Percentiles rank a stretch among this genome's conserved stretches.
phyloP scores from a whole-genome alignment of 1,140 invertebrate species.

The Platorchestia sp. region DNA sequence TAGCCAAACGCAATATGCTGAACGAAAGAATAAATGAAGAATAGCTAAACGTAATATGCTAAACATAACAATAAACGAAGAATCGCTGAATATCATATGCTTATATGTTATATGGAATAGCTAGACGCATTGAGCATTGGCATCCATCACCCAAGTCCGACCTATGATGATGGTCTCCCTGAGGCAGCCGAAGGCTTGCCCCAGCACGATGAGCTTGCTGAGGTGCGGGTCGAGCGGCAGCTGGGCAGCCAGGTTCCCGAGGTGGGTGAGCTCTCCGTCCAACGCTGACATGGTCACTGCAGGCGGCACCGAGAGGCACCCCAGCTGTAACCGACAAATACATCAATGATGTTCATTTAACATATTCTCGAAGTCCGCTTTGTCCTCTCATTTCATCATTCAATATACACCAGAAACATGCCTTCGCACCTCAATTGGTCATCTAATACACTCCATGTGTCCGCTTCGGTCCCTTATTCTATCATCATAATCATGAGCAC shows the following conservation, averaged over 20 bases:
- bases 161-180: conserved; percentile 89
- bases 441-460: no score
- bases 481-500: no score
- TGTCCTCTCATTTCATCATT: conserved; percentile 61
- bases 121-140: not conserved
- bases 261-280: conserved; percentile 91
- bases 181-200: conserved; percentile 87
- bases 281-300: conserved; percentile 71
- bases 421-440: no score
- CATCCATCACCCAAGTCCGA: conserved; percentile 70
- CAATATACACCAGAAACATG: no score
- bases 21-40: no score
- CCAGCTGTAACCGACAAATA: conserved; percentile 59
- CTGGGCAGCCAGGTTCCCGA: conserved; percentile 85
- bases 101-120: no score
- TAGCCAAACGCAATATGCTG: no score
- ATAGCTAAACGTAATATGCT: no score
- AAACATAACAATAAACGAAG: no score
- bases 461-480: no score
- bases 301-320: conserved; percentile 59
- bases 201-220: conserved; percentile 88
- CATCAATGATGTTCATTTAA: not conserved
- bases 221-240: conserved; percentile 87
- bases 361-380: not conserved
- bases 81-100: no score